These are phyloP conservation scores for Plotosus lineatus DNA, from an alignment of 2,113 vertebrate species.

Conservation along the genomic window DNA sequence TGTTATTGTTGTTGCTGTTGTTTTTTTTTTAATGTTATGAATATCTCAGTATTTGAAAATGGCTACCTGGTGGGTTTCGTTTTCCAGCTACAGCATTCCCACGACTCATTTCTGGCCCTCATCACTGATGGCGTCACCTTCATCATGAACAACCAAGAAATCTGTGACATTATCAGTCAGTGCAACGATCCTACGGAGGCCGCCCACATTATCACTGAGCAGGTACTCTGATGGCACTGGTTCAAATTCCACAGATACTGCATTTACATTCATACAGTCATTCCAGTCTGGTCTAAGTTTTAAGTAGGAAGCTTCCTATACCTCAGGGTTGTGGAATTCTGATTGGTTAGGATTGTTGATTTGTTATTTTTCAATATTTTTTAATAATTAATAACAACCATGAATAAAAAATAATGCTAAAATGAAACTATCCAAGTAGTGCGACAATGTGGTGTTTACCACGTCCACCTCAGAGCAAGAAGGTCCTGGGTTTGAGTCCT, in stretches of 20 bases:
- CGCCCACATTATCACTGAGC: slow-evolving; percentile 89
- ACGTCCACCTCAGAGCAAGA: too few relatives aligned
- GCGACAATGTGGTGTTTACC: too few relatives aligned
- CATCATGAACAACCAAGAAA: slow-evolving; percentile 96
- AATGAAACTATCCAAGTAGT: too few relatives aligned
- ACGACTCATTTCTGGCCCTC: slow-evolving; percentile 91
- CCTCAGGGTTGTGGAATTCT: not conserved
- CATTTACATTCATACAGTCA: not conserved
- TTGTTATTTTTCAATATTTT: too few relatives aligned
- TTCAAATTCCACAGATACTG: not conserved
- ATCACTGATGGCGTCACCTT: slow-evolving; percentile 97
- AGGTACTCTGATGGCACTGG: slow-evolving; percentile 70
- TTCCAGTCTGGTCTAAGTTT: not conserved
- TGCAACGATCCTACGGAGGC: slow-evolving; percentile 91
- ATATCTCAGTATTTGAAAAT: not conserved
- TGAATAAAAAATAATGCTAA: too few relatives aligned
- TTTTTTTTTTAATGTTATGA: too few relatives aligned
- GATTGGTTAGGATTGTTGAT: not conserved
- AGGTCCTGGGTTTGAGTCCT: too few relatives aligned
- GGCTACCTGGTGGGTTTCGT: not conserved
- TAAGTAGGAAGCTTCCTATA: not conserved
- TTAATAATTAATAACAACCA: too few relatives aligned
- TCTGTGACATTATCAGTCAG: slow-evolving; percentile 90
- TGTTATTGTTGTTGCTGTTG: too few relatives aligned
- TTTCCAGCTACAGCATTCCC: slow-evolving; percentile 81